A percentile compares a stretch with the other conserved stretches of the same genome.
These are phyloP conservation scores for Sphenodon punctatus DNA, from an alignment of 2,797 vertebrate species.

Conservation along the genomic window DNA sequence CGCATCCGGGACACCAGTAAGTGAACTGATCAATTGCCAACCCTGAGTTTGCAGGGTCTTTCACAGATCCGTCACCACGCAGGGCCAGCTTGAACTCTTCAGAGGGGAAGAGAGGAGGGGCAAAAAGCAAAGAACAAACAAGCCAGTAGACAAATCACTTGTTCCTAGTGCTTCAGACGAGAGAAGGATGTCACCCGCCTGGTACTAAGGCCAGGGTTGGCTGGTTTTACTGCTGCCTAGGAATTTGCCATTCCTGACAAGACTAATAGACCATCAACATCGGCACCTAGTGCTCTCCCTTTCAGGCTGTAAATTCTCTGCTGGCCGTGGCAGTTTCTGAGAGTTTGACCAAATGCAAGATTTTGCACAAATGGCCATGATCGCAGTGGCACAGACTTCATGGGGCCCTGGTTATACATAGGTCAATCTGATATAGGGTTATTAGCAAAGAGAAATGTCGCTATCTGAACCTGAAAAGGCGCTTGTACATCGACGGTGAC, in stretches of 20 bases:
- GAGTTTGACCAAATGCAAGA: too few relatives aligned
- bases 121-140: neutral
- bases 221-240: neutral
- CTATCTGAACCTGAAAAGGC: too few relatives aligned
- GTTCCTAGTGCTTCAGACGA: accelerated
- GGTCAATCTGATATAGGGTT: too few relatives aligned
- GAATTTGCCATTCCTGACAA: neutral
- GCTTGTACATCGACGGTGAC: too few relatives aligned
- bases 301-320: too few relatives aligned
- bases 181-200: accelerated
- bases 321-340: too few relatives aligned
- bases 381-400: too few relatives aligned
- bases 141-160: accelerated
- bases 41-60: accelerated
- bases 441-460: too few relatives aligned
- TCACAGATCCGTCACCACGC: neutral
- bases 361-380: too few relatives aligned
- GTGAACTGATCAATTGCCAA: accelerated
- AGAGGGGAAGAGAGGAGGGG: accelerated
- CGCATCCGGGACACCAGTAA: neutral
- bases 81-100: accelerated
- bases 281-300: too few relatives aligned
- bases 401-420: too few relatives aligned
- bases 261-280: accelerated
- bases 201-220: neutral